Evolutionary conservation across 2,797 vertebrate species (phyloP).

Genomic region (Yasuhikotakia modesta): DNA sequence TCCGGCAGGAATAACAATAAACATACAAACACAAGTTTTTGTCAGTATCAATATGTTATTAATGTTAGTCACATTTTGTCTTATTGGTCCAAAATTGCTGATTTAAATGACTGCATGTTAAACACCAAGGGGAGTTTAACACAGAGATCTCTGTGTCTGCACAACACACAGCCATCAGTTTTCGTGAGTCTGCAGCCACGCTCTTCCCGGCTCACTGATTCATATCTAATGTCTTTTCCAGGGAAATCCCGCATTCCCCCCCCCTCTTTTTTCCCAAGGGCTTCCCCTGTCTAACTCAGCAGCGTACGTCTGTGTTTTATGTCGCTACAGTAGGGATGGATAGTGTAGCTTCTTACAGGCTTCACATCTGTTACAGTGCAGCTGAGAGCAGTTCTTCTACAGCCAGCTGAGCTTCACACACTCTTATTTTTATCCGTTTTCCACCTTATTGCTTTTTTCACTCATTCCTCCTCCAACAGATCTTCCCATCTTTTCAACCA

Average conservation of each 20-base stretch:
- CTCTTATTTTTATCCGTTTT: background rate
- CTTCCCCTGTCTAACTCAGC: constrained; percentile 28
- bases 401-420: too few species aligned
- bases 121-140: too few species aligned
- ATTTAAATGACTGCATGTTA: too few species aligned
- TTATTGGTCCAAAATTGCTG: too few species aligned
- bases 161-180: too few species aligned
- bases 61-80: too few species aligned
- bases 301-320: constrained; percentile 10
- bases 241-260: constrained; percentile 57
- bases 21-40: too few species aligned
- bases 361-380: constrained; percentile 11
- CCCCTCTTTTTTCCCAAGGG: constrained; percentile 42
- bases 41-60: too few species aligned
- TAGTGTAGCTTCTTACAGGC: background rate
- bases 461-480: constrained; percentile 14
- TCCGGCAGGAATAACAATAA: too few species aligned
- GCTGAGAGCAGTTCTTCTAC: too few species aligned
- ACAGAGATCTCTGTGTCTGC: too few species aligned
- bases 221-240: constrained; percentile 46
- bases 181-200: constrained; percentile 55
- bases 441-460: background rate
- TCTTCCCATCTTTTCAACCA: constrained; percentile 18
- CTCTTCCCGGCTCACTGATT: constrained; percentile 46
- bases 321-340: background rate